Evolutionary conservation across 2,113 vertebrate species (phyloP).

Genomic region (Thalassoma bifasciatum): DNA sequence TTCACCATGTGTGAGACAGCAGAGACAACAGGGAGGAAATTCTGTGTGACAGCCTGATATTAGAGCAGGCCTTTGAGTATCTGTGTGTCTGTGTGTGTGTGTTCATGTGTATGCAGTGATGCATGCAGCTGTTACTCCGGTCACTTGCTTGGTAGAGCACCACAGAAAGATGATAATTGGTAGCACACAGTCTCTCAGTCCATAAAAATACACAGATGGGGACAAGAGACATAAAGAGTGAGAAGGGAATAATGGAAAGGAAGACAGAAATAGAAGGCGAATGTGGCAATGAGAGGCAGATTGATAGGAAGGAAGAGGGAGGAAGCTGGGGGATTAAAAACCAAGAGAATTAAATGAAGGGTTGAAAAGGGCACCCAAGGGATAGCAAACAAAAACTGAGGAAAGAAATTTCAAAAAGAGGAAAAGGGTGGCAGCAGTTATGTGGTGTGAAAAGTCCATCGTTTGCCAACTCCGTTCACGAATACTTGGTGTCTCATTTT

Average conservation of each 20-base stretch:
- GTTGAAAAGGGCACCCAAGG: slow-evolving; percentile 21
- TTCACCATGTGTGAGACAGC: slow-evolving; percentile 4
- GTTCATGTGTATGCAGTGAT: slow-evolving; percentile 20
- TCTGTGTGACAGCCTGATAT: slow-evolving; percentile 34
- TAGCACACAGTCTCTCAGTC: slow-evolving; percentile 43
- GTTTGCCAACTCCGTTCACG: slow-evolving; percentile 38
- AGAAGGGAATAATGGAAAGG: slow-evolving; percentile 13
- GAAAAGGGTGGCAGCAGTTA: slow-evolving; percentile 40
- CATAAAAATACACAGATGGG: slow-evolving; percentile 33
- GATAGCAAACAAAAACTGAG: slow-evolving; percentile 15
- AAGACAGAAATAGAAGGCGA: slow-evolving; percentile 25
- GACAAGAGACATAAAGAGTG: slow-evolving; percentile 3
- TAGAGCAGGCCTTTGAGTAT: slow-evolving; percentile 6
- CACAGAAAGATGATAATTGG: slow-evolving; percentile 56
- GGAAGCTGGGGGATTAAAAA: slow-evolving; percentile 28
- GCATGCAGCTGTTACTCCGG: slow-evolving; percentile 36
- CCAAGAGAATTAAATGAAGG: slow-evolving; percentile 14
- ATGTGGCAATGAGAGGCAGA: slow-evolving; percentile 14
- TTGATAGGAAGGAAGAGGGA: slow-evolving; percentile 14
- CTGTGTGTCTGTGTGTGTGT: slow-evolving; percentile 2
- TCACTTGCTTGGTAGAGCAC: slow-evolving; percentile 19
- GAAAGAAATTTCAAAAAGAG: background rate
- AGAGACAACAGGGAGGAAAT: slow-evolving; percentile 23
- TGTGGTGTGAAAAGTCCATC: slow-evolving; percentile 54
- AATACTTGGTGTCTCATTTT: slow-evolving; percentile 52